Conservation (phyloP, 2,888 invertebrate genomes). For the Drosophila kokeensis region DNA sequence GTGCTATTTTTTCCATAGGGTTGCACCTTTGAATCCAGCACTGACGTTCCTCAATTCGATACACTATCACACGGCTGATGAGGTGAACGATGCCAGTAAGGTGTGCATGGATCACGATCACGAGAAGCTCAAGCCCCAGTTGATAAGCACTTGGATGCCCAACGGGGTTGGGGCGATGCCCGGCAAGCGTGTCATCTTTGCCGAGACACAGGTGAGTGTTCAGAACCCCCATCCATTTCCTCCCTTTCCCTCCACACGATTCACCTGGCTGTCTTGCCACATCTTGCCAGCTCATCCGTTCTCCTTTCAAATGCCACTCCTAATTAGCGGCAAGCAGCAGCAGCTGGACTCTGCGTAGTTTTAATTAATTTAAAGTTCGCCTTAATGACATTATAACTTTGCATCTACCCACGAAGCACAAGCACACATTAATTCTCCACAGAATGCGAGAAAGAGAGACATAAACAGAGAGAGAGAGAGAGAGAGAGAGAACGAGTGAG, state of each 20-base stretch:
- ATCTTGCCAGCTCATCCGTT: slow-evolving; percentile 4
- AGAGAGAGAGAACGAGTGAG: neutral
- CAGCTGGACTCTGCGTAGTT: slow-evolving; percentile 76
- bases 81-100: slow-evolving; percentile 86
- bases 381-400: slow-evolving; percentile 82
- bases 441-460: neutral
- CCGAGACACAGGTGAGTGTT: slow-evolving; percentile 93
- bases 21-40: slow-evolving; percentile 84
- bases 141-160: slow-evolving; percentile 95
- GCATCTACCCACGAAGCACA: slow-evolving; percentile 49
- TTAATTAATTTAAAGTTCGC: slow-evolving; percentile 84
- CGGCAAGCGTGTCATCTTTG: slow-evolving; percentile 92
- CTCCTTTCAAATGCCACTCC: slow-evolving; percentile 60
- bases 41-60: slow-evolving; percentile 85
- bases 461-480: neutral
- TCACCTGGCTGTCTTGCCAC: neutral
- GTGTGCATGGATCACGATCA: slow-evolving; percentile 95
- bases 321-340: slow-evolving; percentile 70
- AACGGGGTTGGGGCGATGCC: slow-evolving; percentile 94
- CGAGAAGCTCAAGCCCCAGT: slow-evolving; percentile 92
- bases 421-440: slow-evolving; percentile 56
- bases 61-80: slow-evolving; percentile 84
- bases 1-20: slow-evolving; percentile 58
- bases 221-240: neutral
- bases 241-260: neutral